Evolutionary conservation across 2,113 vertebrate genomes (phyloP).

Genomic region (Gracilinanus agilis): DNA sequence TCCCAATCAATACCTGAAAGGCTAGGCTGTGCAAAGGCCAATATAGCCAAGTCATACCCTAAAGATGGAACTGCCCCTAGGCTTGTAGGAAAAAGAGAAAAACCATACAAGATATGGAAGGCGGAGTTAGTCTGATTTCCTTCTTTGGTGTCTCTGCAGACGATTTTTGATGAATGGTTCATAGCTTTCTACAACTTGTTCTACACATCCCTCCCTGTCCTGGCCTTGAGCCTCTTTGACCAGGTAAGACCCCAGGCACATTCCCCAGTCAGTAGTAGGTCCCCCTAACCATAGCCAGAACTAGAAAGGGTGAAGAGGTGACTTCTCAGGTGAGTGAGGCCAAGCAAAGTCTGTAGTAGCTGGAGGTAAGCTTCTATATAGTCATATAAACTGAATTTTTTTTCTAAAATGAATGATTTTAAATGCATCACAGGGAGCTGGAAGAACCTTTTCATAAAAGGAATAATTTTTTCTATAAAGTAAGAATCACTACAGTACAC

Average conservation of each 20-base stretch:
- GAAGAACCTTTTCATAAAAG: not conserved
- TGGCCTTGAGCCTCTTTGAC: slow-evolving; percentile 95
- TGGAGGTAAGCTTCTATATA: slow-evolving; percentile 23
- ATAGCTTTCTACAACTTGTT: slow-evolving; percentile 96
- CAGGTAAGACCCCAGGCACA: slow-evolving; percentile 87
- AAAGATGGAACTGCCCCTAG: not conserved
- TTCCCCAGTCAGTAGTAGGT: not conserved
- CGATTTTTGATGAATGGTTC: slow-evolving; percentile 97
- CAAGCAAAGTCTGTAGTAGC: not conserved
- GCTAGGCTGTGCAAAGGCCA: not conserved
- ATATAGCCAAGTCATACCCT: not conserved
- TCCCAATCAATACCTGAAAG: slow-evolving; percentile 18
- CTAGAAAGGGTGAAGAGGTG: not conserved
- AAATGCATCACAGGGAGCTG: slow-evolving; percentile 14
- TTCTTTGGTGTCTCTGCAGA: slow-evolving; percentile 83
- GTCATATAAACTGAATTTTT: not conserved
- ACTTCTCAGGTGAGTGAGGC: not conserved
- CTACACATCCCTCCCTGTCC: slow-evolving; percentile 94
- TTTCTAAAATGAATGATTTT: slow-evolving; percentile 46
- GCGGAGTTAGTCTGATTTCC: slow-evolving; percentile 35
- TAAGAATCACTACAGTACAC: slow-evolving; percentile 18
- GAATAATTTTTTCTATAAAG: slow-evolving; percentile 13
- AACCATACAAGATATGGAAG: not conserved
- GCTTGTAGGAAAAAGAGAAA: not conserved
- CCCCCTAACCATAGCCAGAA: not conserved